A percentile compares a stretch with the other conserved stretches of the same genome.
These are phyloP conservation scores for Antedon mediterranea DNA, from an alignment of 53 echinoderm and acorn worm genomes.

Conservation along the genomic window DNA sequence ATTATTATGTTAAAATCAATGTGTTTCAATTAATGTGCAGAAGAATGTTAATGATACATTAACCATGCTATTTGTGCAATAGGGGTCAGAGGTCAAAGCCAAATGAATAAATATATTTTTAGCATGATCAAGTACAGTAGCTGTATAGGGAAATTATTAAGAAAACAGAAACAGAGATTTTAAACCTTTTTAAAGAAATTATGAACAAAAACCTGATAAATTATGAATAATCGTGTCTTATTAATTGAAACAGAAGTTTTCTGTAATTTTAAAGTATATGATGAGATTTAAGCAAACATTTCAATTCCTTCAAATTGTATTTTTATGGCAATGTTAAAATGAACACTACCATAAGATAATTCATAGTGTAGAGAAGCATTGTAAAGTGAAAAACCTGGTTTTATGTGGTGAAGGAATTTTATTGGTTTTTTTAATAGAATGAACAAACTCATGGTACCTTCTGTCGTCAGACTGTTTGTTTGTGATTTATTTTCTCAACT, in stretches of 20 bases:
- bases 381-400: background rate
- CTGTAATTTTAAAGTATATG: no score
- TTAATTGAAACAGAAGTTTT: no score
- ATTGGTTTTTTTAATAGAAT: background rate
- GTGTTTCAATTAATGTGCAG: background rate
- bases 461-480: background rate
- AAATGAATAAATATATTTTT: conserved; percentile 1
- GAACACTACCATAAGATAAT: no score
- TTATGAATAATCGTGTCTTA: no score
- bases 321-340: no score
- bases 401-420: background rate
- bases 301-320: no score
- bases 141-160: background rate
- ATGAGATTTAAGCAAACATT: no score
- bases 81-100: conserved; percentile 1
- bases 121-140: background rate
- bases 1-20: background rate
- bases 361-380: no score
- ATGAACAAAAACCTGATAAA: no score
- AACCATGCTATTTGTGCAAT: background rate
- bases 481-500: background rate
- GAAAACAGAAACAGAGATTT: background rate
- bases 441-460: background rate
- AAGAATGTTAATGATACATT: background rate
- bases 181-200: background rate